Percentiles rank a stretch among this genome's conserved stretches.
Conservation (phyloP, 2,797 vertebrate species). For the Triplophysa yarkandensis region DNA sequence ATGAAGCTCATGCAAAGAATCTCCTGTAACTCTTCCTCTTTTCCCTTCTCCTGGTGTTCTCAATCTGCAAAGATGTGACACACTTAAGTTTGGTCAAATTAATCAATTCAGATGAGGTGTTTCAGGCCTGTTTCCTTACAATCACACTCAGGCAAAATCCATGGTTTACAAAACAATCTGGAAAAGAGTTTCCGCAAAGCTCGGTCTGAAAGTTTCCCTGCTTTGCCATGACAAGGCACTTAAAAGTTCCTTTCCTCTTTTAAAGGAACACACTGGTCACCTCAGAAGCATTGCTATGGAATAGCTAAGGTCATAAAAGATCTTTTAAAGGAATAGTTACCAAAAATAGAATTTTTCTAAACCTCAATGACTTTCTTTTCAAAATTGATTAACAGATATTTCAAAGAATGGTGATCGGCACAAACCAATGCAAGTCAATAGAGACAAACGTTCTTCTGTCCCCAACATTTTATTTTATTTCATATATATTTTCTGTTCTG, state of each 20-base stretch:
- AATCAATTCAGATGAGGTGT: too few relatives aligned
- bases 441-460: too few relatives aligned
- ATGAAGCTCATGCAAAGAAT: slow-evolving; percentile 24
- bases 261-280: neutral
- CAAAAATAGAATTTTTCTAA: too few relatives aligned
- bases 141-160: neutral
- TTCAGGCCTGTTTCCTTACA: neutral
- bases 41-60: neutral
- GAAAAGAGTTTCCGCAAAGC: neutral
- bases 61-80: neutral
- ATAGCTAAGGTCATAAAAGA: slow-evolving; percentile 4
- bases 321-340: too few relatives aligned
- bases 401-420: too few relatives aligned
- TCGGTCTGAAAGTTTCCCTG: neutral
- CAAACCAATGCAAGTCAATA: too few relatives aligned
- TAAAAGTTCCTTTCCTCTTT: neutral
- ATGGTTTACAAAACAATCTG: neutral
- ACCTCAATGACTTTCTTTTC: too few relatives aligned
- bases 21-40: slow-evolving; percentile 29
- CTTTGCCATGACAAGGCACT: neutral
- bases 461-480: too few relatives aligned
- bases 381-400: too few relatives aligned
- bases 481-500: too few relatives aligned
- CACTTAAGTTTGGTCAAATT: neutral
- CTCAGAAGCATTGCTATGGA: neutral